A percentile compares a stretch with the other conserved stretches of the same genome.
Evolutionary conservation across 2,797 vertebrate species (phyloP).

Genomic region (Chaunax sp.): DNA sequence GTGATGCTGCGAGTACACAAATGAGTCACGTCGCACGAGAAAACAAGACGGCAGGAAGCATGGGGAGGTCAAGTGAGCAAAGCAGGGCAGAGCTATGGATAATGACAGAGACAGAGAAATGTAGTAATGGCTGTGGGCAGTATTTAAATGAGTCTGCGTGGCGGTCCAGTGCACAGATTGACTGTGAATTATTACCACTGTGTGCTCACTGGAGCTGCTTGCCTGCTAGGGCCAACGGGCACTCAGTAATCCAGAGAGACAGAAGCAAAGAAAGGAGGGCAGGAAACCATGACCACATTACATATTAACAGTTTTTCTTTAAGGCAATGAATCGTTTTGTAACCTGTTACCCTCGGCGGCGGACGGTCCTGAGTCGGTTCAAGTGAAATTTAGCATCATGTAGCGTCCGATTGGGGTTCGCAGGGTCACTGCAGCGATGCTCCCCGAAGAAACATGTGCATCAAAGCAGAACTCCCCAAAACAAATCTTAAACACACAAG

Average conservation of each 20-base stretch:
- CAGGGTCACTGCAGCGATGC: background rate
- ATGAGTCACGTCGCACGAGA: conserved; percentile 6
- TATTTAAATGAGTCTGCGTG: conserved; percentile 76
- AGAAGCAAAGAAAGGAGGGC: conserved; percentile 46
- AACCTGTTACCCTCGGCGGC: background rate
- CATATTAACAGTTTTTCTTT: conserved; percentile 14
- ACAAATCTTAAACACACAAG: background rate
- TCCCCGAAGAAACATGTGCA: background rate
- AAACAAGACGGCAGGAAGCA: conserved; percentile 12
- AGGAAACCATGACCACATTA: conserved; percentile 23
- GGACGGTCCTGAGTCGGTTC: background rate
- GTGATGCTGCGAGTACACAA: conserved; percentile 24
- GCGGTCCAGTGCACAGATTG: conserved; percentile 68
- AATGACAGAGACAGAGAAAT: conserved; percentile 56
- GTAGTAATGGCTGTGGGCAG: conserved; percentile 67
- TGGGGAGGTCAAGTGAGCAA: conserved; percentile 53
- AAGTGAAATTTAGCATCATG: background rate
- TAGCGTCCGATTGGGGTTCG: background rate
- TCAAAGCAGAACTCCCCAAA: background rate
- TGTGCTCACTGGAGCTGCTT: conserved; percentile 63
- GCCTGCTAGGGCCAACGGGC: conserved; percentile 51
- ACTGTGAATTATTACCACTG: conserved; percentile 73
- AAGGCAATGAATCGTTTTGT: conserved; percentile 20
- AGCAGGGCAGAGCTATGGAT: conserved; percentile 24
- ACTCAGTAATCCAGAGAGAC: conserved; percentile 50